These are phyloP conservation scores for Ranitomeya imitator DNA, from an alignment of 2,113 vertebrate species.

Conservation along the genomic window DNA sequence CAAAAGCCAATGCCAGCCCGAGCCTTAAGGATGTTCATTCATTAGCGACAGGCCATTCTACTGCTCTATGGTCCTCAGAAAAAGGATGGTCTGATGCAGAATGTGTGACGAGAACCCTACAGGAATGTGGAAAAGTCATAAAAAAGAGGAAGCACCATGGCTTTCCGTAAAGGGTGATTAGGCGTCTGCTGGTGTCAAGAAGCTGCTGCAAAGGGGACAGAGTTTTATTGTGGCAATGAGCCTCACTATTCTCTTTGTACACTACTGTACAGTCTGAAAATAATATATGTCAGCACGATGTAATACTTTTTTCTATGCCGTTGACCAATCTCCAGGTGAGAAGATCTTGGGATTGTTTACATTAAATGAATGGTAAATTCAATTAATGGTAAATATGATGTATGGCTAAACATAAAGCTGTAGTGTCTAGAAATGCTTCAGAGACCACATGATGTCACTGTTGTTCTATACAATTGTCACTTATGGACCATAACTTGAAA, in stretches of 20 bases:
- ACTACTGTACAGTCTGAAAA: neutral
- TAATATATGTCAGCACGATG: neutral
- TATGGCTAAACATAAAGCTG: conserved; percentile 19
- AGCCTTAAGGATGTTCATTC: neutral
- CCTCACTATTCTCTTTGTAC: neutral
- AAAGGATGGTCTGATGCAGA: neutral
- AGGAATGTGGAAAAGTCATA: neutral
- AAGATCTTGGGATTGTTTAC: neutral
- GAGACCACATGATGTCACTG: conserved; percentile 56
- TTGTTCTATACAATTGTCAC: conserved; percentile 45
- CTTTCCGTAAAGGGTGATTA: neutral
- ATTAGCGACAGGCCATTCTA: neutral
- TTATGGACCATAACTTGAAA: neutral
- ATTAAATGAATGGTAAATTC: neutral
- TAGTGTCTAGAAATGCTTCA: conserved; percentile 42
- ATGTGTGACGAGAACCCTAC: neutral
- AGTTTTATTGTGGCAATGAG: neutral
- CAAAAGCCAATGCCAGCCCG: neutral
- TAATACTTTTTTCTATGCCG: neutral
- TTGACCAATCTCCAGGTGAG: neutral
- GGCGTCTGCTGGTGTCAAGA: neutral
- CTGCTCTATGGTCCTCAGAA: neutral
- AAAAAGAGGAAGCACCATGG: neutral
- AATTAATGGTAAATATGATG: neutral
- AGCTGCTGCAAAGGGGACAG: neutral